phyloP scores from a whole-genome alignment of 2,113 vertebrate species.

The Hyaena hyaena region DNA sequence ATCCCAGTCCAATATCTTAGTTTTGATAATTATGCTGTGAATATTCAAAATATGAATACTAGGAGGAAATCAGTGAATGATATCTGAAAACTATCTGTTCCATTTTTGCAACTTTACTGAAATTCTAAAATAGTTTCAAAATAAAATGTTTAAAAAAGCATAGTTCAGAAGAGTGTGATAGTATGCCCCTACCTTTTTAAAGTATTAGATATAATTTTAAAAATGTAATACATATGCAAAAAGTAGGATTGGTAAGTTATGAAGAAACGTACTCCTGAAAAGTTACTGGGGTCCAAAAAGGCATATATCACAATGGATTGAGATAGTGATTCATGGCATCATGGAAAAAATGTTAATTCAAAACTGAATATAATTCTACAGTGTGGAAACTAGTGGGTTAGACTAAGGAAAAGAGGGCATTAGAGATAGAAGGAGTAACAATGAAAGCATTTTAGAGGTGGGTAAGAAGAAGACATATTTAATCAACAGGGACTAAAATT shows the following conservation, averaged over 20 bases:
- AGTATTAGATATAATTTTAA: background rate
- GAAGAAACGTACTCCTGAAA: background rate
- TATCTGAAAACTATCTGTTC: background rate
- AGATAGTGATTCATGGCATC: background rate
- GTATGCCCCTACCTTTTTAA: background rate
- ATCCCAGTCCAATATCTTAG: background rate
- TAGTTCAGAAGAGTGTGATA: background rate
- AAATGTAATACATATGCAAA: background rate
- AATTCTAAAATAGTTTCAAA: background rate
- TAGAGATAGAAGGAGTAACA: background rate
- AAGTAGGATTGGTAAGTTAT: background rate
- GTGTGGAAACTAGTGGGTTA: background rate
- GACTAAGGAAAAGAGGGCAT: background rate
- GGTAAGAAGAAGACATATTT: background rate
- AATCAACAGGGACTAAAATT: background rate
- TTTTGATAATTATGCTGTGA: background rate
- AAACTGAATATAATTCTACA: slow-evolving; percentile 21
- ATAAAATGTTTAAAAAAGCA: background rate
- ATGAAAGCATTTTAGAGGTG: background rate
- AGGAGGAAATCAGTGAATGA: background rate
- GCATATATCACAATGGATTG: background rate
- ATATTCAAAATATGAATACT: background rate
- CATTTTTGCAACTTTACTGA: background rate
- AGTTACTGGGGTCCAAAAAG: background rate
- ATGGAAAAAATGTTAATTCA: background rate